A percentile compares a stretch with the other conserved stretches of the same genome.
Conservation (phyloP, 2,113 vertebrate species). For the Chiloscyllium plagiosum region DNA sequence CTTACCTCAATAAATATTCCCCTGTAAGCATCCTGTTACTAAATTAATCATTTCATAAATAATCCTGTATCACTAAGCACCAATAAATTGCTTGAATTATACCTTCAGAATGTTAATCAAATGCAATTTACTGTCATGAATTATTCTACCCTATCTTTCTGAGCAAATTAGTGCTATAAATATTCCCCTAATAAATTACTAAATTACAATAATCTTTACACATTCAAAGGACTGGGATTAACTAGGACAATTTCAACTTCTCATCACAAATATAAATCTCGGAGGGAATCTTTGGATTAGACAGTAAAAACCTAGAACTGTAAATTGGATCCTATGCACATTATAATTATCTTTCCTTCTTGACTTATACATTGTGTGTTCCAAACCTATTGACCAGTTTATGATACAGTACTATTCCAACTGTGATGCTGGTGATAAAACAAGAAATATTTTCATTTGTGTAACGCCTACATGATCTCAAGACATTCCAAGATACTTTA, state of each 20-base stretch:
- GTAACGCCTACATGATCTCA: neutral
- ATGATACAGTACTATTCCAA: neutral
- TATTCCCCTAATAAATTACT: neutral
- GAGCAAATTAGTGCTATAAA: neutral
- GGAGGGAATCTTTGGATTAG: neutral
- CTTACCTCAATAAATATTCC: conserved; percentile 15
- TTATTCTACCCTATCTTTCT: neutral
- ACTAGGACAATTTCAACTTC: neutral
- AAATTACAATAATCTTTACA: neutral
- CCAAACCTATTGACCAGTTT: neutral
- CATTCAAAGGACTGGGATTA: neutral
- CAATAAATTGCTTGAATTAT: conserved; percentile 19
- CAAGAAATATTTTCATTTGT: neutral
- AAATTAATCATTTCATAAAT: conserved; percentile 10
- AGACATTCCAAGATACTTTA: neutral
- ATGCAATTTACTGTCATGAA: conserved; percentile 11
- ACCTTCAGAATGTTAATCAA: conserved; percentile 1
- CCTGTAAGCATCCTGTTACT: neutral
- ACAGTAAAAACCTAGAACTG: neutral
- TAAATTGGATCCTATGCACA: neutral
- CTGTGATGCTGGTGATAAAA: neutral
- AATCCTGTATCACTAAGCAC: neutral
- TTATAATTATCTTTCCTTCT: neutral
- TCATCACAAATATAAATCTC: neutral
- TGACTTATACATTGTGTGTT: neutral